phyloP scores from a whole-genome alignment of 2,888 invertebrate species.

The Salticus scenicus region DNA sequence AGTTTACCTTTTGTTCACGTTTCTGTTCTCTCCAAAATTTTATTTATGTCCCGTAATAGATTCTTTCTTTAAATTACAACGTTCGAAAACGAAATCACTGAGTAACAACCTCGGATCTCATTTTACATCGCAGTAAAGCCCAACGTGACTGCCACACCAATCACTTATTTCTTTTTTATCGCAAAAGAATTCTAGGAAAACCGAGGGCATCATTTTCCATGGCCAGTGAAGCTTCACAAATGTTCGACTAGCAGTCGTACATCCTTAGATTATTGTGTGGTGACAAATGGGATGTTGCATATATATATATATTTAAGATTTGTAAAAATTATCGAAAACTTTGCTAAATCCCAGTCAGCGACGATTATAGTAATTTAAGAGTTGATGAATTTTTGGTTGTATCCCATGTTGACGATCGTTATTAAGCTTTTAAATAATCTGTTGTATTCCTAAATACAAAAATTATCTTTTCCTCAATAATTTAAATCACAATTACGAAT shows the following conservation, averaged over 20 bases:
- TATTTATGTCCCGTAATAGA: neutral
- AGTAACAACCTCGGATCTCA: neutral
- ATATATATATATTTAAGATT: no score
- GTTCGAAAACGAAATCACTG: neutral
- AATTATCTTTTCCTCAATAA: no score
- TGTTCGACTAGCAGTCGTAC: neutral
- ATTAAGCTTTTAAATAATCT: no score
- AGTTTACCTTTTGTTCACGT: no score
- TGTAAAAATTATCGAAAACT: no score
- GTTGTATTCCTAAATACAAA: no score
- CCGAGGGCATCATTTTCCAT: neutral
- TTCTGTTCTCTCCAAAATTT: neutral
- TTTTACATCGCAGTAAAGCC: neutral
- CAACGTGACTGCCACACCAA: neutral
- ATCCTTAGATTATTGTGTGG: neutral
- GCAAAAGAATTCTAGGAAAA: neutral
- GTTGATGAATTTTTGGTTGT: no score
- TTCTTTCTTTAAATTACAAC: neutral
- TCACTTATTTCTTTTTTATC: neutral
- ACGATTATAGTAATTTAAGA: no score
- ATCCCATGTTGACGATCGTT: no score
- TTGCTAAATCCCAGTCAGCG: no score
- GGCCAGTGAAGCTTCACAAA: slow-evolving; percentile 6
- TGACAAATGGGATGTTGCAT: neutral
- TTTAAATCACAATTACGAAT: no score